Evolutionary conservation across 2,797 vertebrate species (phyloP).

Genomic region (Sebastiscus tertius): DNA sequence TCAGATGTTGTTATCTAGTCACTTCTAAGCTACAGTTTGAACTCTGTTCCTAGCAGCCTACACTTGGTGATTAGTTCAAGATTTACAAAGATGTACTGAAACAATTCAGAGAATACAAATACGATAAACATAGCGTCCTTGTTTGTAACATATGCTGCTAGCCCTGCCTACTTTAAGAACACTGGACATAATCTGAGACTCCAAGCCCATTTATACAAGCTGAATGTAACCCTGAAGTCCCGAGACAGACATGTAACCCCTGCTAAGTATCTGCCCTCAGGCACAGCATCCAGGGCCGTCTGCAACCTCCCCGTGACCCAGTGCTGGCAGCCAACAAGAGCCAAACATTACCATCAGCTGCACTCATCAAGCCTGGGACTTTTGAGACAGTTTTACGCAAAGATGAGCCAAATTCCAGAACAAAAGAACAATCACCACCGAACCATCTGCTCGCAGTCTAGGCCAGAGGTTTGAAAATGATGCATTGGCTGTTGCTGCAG

Average conservation of each 20-base stretch:
- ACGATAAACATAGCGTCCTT: background rate
- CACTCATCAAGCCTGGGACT: conserved; percentile 5
- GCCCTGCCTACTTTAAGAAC: background rate
- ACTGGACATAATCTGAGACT: background rate
- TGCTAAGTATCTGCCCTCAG: conserved; percentile 43
- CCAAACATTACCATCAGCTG: conserved; percentile 7
- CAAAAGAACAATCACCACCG: conserved; percentile 37
- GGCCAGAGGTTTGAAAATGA: conserved; percentile 41
- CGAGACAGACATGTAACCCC: conserved; percentile 22
- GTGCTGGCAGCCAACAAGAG: conserved; percentile 9
- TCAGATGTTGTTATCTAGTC: conserved; percentile 9
- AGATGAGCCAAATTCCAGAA: conserved; percentile 23
- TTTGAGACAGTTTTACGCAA: conserved; percentile 6
- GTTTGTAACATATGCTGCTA: background rate
- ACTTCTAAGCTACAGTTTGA: background rate
- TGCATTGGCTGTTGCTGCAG: conserved; percentile 66
- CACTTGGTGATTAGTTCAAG: background rate
- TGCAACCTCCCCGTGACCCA: conserved; percentile 64
- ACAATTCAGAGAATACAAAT: background rate
- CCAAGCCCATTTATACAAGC: background rate
- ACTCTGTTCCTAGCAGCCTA: background rate
- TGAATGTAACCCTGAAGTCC: background rate
- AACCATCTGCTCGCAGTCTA: conserved; percentile 31
- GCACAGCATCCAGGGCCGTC: conserved; percentile 47
- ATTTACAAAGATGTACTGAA: background rate